Conservation (phyloP, 2,797 vertebrate genomes). For the Allobates femoralis region DNA sequence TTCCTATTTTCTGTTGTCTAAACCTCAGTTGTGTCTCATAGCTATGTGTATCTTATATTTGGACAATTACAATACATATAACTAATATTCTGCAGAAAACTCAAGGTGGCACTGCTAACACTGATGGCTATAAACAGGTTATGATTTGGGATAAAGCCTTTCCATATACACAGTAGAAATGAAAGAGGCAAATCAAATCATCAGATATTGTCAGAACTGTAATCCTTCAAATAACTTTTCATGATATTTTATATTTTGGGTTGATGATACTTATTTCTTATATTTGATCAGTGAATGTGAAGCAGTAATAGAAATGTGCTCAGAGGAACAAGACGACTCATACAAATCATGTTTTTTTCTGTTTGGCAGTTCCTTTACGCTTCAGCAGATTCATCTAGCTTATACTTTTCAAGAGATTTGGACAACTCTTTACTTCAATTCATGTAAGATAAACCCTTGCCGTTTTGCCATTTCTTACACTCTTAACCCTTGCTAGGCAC, state of each 20-base stretch:
- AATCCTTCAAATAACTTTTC: neutral
- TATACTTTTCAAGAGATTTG: neutral
- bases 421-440: neutral
- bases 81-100: neutral
- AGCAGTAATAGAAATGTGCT: neutral
- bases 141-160: neutral
- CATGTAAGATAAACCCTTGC: neutral
- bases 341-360: neutral
- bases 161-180: neutral
- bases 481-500: neutral
- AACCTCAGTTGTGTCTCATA: no score
- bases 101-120: neutral
- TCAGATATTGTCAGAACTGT: neutral
- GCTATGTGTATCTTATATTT: no score
- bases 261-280: neutral
- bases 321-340: neutral
- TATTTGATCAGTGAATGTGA: neutral
- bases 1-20: no score
- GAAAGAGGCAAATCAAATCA: neutral
- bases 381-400: slow-evolving; percentile 2
- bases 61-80: no score
- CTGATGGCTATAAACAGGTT: neutral
- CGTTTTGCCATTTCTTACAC: neutral
- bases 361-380: neutral
- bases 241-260: neutral